Base-by-base conservation (phyloP, 2,113 vertebrate species). In the Cavia porcellus region DNA sequence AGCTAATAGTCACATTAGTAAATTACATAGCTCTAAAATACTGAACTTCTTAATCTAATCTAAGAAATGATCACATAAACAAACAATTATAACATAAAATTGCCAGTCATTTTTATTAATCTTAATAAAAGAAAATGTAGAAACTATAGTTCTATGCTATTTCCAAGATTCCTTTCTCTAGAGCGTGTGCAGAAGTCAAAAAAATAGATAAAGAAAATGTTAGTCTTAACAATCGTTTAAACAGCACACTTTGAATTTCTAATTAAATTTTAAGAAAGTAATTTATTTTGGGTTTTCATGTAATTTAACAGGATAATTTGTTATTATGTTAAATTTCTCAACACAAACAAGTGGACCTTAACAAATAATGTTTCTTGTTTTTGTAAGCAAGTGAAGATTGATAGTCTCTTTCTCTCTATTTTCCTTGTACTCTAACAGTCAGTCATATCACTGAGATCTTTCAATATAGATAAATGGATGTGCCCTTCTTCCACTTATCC, bases 201-300 rank as follows among this genome's bases (percentile, higher is more conserved):
- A 2, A 90, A 61, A 93, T 72, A 42, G 30, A 24, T 81, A 38
- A 24, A 13, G 45, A 74, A 89, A 94, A 82, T 86, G 68, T 75
- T 50, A 57, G n/a, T 77, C n/a, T 89, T 89, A 70, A 4, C 45
- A 89, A 35, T 72, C 3, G 89, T 15, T 50, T 83, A 75, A 92
- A 35, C 72, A 28, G 42, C 82, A 86, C 70, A 10, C 19, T 95
- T 94, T 94, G 74, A 94, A 70, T 86, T 52, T 94, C 61, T 70
- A 86, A 86, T 35, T 86, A 50, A 92, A 82, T 94, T 92, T 70
- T 89, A 86, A 62, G 17, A 77, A 81, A 94, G 89, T 57, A 92
- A 92, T 81, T 86, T 5, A 62, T 89, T 95, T 95, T 92, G 52
- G 30, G 25, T 64, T 83, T 92, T 86, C 32, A 79, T 50, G 6